Evolutionary conservation across 2,113 vertebrate species (phyloP).

Genomic region (Ceuthmochares aereus): DNA sequence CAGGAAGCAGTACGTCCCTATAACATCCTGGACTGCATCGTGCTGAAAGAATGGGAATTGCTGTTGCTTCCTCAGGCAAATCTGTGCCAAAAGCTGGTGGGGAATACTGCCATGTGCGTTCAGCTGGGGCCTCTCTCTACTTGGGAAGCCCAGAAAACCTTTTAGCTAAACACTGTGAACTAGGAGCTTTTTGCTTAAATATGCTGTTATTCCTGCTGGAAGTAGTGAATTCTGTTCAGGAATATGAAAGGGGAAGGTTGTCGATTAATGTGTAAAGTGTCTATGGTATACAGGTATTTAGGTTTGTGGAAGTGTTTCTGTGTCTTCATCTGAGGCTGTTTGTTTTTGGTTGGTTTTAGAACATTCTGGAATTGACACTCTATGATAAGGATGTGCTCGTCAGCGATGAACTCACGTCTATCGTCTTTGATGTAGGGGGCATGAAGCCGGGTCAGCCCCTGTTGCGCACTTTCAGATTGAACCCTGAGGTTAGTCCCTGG

Average conservation of each 20-base stretch:
- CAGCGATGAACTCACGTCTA: conserved; percentile 61
- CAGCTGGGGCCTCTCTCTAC: neutral
- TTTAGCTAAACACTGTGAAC: neutral
- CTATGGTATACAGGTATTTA: neutral
- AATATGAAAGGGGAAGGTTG: neutral
- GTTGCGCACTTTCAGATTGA: conserved; percentile 64
- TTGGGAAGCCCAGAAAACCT: neutral
- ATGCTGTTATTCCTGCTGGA: neutral
- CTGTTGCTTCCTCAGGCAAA: neutral
- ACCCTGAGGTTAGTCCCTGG: conserved; percentile 63
- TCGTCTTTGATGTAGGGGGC: conserved; percentile 72
- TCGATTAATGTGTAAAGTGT: neutral
- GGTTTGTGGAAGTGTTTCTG: neutral
- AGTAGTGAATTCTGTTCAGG: neutral
- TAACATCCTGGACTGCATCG: neutral
- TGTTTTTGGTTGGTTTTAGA: conserved; percentile 61
- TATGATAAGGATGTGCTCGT: conserved; percentile 76
- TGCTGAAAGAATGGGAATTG: neutral
- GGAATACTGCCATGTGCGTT: neutral
- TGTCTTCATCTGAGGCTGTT: neutral
- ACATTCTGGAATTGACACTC: conserved; percentile 76
- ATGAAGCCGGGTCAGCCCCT: conserved; percentile 58
- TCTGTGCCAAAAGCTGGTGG: neutral
- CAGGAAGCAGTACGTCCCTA: neutral
- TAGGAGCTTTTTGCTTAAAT: neutral